Evolutionary conservation across 2,113 vertebrate species (phyloP).

Genomic region (Burhinus bistriatus): DNA sequence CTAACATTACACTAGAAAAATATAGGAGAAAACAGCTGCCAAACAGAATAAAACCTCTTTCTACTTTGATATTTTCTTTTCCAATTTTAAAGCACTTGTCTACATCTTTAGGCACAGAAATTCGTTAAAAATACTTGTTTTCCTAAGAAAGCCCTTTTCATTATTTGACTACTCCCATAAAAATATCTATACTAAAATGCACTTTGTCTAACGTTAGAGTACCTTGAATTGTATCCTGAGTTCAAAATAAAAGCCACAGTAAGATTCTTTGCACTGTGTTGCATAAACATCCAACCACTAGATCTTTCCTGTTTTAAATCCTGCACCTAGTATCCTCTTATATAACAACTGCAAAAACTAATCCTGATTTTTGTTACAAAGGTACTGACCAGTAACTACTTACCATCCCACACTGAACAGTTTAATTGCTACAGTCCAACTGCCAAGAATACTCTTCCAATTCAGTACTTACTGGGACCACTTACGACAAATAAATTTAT

Average conservation of each 20-base stretch:
- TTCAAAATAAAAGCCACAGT: background rate
- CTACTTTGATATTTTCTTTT: background rate
- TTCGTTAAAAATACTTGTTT: background rate
- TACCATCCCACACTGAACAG: background rate
- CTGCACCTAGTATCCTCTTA: background rate
- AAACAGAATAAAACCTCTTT: background rate
- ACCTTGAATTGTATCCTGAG: background rate
- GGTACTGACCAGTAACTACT: background rate
- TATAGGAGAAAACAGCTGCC: background rate
- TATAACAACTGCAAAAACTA: background rate
- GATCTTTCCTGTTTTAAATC: background rate
- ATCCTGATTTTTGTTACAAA: background rate
- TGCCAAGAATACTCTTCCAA: background rate
- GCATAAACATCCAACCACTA: background rate
- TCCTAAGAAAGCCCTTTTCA: background rate
- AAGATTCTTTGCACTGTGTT: background rate
- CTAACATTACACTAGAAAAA: background rate
- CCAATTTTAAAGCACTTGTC: background rate
- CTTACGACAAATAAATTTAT: background rate
- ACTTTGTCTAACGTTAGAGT: background rate
- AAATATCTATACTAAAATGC: background rate
- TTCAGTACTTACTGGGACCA: background rate
- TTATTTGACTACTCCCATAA: background rate
- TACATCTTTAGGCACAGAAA: background rate
- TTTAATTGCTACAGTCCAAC: background rate